Percentiles rank a stretch among this genome's conserved stretches.
Evolutionary conservation across 2,113 vertebrate species (phyloP).

Genomic region (Limanda limanda): DNA sequence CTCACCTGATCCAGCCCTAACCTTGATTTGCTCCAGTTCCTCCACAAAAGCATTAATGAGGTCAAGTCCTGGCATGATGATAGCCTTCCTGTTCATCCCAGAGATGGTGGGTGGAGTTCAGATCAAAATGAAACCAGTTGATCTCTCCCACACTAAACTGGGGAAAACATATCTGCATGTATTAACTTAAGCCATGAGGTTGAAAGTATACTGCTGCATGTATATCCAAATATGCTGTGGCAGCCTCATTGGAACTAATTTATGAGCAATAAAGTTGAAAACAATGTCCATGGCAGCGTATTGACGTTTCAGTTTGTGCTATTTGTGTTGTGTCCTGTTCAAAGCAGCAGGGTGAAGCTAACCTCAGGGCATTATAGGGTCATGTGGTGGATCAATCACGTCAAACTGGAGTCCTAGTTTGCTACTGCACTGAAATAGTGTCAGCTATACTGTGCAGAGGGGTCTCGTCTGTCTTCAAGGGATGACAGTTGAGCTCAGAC

Average conservation of each 20-base stretch:
- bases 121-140: too few relatives aligned
- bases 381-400: conserved; percentile 82
- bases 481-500: conserved; percentile 21
- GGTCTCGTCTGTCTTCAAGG: conserved; percentile 23
- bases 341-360: conserved; percentile 81
- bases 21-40: not conserved
- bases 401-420: conserved; percentile 70
- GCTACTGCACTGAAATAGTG: conserved; percentile 53
- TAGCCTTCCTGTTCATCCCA: too few relatives aligned
- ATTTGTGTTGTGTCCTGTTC: conserved; percentile 71
- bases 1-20: too few relatives aligned
- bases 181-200: not conserved
- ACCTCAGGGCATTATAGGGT: conserved; percentile 76
- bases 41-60: not conserved
- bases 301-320: conserved; percentile 63
- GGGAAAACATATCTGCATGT: not conserved
- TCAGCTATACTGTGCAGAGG: conserved; percentile 34
- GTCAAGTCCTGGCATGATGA: too few relatives aligned
- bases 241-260: too few relatives aligned
- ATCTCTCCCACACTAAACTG: not conserved
- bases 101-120: not conserved
- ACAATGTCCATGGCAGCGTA: conserved; percentile 31
- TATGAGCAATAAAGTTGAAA: conserved; percentile 10
- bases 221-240: too few relatives aligned
- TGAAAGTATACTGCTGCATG: too few relatives aligned